Evolutionary conservation across 1,140 invertebrate species (phyloP).

Genomic region (Nephila pilipes): DNA sequence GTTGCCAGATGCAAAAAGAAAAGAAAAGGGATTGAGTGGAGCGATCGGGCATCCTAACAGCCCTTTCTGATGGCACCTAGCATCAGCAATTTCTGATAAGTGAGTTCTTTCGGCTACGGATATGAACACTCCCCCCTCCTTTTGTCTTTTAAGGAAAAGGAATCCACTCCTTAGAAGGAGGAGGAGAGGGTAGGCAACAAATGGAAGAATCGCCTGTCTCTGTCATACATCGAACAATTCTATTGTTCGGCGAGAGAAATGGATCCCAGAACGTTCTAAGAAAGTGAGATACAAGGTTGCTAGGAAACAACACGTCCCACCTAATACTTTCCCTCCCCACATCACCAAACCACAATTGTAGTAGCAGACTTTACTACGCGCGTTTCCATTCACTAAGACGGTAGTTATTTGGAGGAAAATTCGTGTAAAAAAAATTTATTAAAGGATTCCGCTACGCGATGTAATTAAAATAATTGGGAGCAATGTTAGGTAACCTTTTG

Average conservation of each 20-base stretch:
- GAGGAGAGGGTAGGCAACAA: background rate
- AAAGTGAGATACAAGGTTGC: constrained; percentile 54
- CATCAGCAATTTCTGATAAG: constrained; percentile 69
- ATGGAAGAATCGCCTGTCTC: background rate
- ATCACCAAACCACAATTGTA: background rate
- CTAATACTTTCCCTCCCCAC: background rate
- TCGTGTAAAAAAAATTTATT: background rate
- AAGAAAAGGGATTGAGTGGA: background rate
- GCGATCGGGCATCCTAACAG: background rate
- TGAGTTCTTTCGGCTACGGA: constrained; percentile 20
- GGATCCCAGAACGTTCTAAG: constrained; percentile 45
- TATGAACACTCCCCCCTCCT: background rate
- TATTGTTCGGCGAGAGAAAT: constrained; percentile 56
- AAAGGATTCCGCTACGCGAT: background rate
- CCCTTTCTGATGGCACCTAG: constrained; percentile 34
- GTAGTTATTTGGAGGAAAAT: background rate
- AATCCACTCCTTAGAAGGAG: background rate
- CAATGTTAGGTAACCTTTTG: background rate
- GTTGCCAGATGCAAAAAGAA: background rate
- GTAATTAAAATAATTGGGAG: constrained; percentile 15
- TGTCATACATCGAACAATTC: constrained; percentile 45
- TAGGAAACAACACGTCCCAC: constrained; percentile 40
- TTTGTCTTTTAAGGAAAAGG: background rate
- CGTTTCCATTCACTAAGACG: background rate
- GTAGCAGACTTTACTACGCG: background rate